phyloP scores from a whole-genome alignment of 2,888 invertebrate genomes.

The Conus canariensis region DNA sequence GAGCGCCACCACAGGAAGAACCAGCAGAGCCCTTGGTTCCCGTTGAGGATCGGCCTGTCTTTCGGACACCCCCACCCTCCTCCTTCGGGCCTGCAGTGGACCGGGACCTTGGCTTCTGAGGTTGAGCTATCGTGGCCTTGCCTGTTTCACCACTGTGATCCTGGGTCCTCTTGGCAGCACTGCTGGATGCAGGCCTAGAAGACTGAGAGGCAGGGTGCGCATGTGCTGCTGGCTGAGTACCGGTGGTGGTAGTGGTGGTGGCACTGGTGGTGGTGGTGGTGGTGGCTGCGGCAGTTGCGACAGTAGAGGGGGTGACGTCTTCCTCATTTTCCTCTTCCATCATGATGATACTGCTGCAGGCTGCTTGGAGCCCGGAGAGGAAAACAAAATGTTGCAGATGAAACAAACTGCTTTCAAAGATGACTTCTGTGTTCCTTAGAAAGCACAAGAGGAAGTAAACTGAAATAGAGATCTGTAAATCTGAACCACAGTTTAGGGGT shows the following conservation, averaged over 20 bases:
- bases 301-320: no score
- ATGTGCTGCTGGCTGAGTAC: not conserved
- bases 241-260: not conserved
- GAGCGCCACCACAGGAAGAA: not conserved
- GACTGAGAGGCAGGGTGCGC: not conserved
- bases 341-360: constrained; percentile 15
- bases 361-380: constrained; percentile 1
- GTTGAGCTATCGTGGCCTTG: not conserved
- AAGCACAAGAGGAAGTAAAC: no score
- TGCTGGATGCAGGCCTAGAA: not conserved
- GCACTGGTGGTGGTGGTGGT: not conserved
- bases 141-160: not conserved
- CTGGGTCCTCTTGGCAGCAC: not conserved
- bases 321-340: constrained; percentile 24
- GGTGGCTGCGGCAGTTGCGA: not conserved
- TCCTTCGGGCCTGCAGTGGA: not conserved
- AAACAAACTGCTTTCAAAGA: no score
- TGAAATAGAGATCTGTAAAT: no score
- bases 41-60: not conserved
- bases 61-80: not conserved
- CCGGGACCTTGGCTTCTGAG: constrained; percentile 3
- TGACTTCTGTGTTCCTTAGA: no score
- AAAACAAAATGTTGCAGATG: not conserved
- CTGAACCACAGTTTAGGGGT: no score
- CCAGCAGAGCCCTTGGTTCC: not conserved